These are phyloP conservation scores for Syrista parreyssii DNA, from an alignment of 2,888 invertebrate genomes.

Conservation along the genomic window DNA sequence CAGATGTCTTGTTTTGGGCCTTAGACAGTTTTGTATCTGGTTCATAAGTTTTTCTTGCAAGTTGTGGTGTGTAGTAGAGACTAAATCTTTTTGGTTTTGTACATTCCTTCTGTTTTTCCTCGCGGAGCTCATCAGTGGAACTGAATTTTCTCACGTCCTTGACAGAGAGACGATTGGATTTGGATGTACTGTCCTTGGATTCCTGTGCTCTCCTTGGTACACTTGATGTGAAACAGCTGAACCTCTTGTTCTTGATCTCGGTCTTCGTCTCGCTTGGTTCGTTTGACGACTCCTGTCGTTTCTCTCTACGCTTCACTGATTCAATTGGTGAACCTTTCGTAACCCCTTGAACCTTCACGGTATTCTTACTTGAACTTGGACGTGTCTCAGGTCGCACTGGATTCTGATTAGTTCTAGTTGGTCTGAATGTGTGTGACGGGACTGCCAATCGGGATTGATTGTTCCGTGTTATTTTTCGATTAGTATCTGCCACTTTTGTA, in stretches of 20 bases:
- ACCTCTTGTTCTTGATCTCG: conserved; percentile 38
- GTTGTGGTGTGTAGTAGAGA: conserved; percentile 58
- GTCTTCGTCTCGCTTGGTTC: conserved; percentile 15
- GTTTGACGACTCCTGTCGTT: conserved; percentile 21
- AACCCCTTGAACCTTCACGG: conserved; percentile 17
- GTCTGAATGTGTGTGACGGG: conserved; percentile 21
- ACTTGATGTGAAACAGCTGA: conserved; percentile 43
- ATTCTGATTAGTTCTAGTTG: conserved; percentile 6
- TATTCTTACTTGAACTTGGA: too few species aligned
- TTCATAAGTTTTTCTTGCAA: conserved; percentile 51
- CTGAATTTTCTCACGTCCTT: conserved; percentile 41
- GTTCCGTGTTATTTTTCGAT: too few species aligned
- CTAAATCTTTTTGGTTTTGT: conserved; percentile 50
- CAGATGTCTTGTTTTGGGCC: conserved; percentile 16
- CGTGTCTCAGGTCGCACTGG: too few species aligned
- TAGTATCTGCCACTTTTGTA: not conserved
- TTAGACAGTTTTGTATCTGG: conserved; percentile 1
- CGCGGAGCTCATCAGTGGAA: conserved; percentile 50
- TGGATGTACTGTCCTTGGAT: conserved; percentile 11
- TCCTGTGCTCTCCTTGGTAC: conserved; percentile 32
- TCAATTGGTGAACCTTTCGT: conserved; percentile 37
- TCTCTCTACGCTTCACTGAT: conserved; percentile 40
- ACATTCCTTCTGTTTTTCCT: conserved; percentile 41
- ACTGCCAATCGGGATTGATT: conserved; percentile 11
- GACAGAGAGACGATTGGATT: conserved; percentile 17